These are phyloP conservation scores for Andinoacara biseriatus DNA, from an alignment of 2,113 vertebrate genomes.

Conservation along the genomic window DNA sequence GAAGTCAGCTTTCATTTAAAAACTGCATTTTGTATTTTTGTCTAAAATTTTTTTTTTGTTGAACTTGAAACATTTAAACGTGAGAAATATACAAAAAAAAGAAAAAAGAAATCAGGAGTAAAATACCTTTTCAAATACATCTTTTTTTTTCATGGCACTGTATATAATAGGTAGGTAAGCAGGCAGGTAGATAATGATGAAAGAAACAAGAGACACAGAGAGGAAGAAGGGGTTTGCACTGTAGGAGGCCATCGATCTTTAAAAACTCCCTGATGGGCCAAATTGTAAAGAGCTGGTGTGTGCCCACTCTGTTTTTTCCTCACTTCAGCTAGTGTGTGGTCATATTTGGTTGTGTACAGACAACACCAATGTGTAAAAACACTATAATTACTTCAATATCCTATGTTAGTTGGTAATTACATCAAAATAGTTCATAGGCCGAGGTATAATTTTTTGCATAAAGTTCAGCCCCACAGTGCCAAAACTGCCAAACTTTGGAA, in stretches of 20 bases:
- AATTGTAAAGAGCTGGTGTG: constrained; percentile 40
- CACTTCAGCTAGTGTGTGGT: constrained; percentile 21
- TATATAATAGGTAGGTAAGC: neutral
- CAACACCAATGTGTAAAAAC: neutral
- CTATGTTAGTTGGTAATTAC: constrained; percentile 5
- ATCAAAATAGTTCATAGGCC: neutral
- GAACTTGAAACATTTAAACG: no score
- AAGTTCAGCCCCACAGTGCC: neutral
- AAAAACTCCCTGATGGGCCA: constrained; percentile 27
- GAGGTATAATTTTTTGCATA: no score
- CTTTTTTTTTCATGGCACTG: no score
- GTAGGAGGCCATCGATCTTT: constrained; percentile 19
- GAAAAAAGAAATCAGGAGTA: no score
- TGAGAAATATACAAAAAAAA: no score
- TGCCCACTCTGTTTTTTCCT: constrained; percentile 29
- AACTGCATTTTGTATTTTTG: no score
- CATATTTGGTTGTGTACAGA: constrained; percentile 12
- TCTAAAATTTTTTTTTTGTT: no score
- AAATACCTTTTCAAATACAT: no score
- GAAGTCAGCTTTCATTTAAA: no score
- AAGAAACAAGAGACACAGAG: no score
- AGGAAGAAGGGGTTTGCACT: neutral
- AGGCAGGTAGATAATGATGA: no score
- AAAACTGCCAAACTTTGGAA: neutral
- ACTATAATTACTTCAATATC: constrained; percentile 33